These are phyloP conservation scores for Galagoides demidoff DNA, from an alignment of 2,797 vertebrate genomes.

Conservation along the genomic window DNA sequence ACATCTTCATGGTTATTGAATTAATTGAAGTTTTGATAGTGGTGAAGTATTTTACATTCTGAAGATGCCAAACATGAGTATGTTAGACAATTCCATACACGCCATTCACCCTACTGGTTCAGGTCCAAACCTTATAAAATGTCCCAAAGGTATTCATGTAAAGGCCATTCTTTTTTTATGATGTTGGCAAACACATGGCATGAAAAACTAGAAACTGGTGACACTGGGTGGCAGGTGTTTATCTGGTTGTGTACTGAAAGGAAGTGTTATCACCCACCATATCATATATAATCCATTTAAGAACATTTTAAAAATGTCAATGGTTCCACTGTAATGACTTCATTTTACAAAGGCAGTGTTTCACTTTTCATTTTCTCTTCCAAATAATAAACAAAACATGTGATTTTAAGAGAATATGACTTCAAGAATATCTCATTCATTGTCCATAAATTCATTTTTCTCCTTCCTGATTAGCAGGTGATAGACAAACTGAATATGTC, in stretches of 20 bases:
- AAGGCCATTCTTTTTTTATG: neutral
- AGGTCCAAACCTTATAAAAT: neutral
- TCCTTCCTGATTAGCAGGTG: neutral
- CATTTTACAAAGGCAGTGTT: neutral
- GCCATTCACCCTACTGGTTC: neutral
- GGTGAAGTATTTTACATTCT: neutral
- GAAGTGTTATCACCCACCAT: neutral
- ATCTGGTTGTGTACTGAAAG: neutral
- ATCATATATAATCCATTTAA: neutral
- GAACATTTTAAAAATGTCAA: neutral
- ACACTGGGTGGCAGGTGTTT: neutral
- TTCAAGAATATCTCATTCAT: neutral
- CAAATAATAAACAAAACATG: neutral
- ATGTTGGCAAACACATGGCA: neutral
- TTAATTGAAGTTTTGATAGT: neutral
- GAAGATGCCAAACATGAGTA: neutral
- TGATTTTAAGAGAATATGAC: neutral
- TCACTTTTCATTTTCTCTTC: neutral
- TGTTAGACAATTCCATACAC: neutral
- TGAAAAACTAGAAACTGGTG: neutral
- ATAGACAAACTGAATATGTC: neutral
- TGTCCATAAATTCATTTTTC: neutral
- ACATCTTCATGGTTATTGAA: neutral
- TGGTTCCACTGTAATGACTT: neutral
- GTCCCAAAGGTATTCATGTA: neutral